Percentiles rank a stretch among this genome's conserved stretches.
These are phyloP conservation scores for Amphimallon solstitiale DNA, from an alignment of 2,888 invertebrate genomes.

Conservation along the genomic window DNA sequence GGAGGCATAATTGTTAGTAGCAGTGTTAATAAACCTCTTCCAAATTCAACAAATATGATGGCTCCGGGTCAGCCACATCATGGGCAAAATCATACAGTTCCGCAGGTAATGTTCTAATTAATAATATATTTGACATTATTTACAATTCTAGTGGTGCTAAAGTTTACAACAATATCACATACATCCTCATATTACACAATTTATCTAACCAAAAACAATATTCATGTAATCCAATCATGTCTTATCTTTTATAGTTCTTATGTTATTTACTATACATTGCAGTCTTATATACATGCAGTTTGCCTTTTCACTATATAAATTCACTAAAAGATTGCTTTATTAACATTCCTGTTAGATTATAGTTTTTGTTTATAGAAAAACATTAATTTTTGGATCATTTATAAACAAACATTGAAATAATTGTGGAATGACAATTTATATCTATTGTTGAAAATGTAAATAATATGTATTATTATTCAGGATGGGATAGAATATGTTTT, in stretches of 20 bases:
- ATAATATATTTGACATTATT: too few relatives aligned
- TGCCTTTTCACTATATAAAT: too few relatives aligned
- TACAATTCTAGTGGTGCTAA: not conserved
- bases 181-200: conserved; percentile 8
- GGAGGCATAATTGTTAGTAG: conserved; percentile 79
- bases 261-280: not conserved
- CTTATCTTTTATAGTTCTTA: not conserved
- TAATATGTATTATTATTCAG: too few relatives aligned
- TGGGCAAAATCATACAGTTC: conserved; percentile 61
- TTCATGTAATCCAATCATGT: too few relatives aligned
- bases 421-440: too few relatives aligned
- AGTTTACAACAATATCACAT: conserved; percentile 2
- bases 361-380: not conserved
- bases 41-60: conserved; percentile 70
- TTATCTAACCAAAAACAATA: not conserved
- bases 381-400: too few relatives aligned
- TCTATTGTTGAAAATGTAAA: too few relatives aligned
- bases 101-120: conserved; percentile 59
- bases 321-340: too few relatives aligned
- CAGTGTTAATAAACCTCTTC: conserved; percentile 79
- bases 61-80: conserved; percentile 66
- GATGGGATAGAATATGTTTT: too few relatives aligned
- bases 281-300: not conserved
- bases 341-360: too few relatives aligned
- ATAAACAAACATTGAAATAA: too few relatives aligned